Conservation (phyloP, 2,797 vertebrate species). For the Acipenser oxyrinchus region DNA sequence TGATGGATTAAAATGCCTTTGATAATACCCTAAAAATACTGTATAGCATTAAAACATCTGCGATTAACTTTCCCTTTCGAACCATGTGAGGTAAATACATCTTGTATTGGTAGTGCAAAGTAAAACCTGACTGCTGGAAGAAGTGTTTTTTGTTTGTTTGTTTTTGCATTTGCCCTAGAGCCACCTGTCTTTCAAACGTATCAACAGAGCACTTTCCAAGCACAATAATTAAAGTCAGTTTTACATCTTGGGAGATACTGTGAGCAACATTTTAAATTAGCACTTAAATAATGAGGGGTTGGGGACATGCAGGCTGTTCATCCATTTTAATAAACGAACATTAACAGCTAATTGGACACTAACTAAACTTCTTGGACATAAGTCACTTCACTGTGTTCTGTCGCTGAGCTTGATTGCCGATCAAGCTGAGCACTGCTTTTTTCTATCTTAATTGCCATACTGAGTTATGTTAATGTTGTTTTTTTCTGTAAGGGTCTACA, state of each 20-base stretch:
- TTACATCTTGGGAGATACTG: constrained; percentile 62
- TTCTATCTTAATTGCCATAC: constrained; percentile 62
- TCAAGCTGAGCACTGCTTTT: constrained; percentile 43
- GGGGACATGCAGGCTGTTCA: constrained; percentile 52
- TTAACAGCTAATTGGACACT: constrained; percentile 70
- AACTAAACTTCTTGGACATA: constrained; percentile 66
- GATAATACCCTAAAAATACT: too few species aligned
- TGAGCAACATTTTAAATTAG: constrained; percentile 66
- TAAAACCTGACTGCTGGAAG: too few species aligned
- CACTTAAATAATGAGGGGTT: constrained; percentile 69
- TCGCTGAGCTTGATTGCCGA: constrained; percentile 47
- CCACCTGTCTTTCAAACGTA: constrained; percentile 39
- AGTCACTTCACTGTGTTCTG: constrained; percentile 43
- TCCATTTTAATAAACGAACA: constrained; percentile 70
- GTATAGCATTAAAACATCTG: too few species aligned
- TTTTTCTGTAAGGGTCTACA: constrained; percentile 40
- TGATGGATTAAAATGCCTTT: too few species aligned
- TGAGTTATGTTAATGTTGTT: constrained; percentile 48
- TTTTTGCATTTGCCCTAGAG: constrained; percentile 17
- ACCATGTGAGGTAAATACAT: too few species aligned
- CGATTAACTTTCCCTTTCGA: too few species aligned
- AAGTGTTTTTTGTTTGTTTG: too few species aligned
- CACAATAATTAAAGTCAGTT: constrained; percentile 66
- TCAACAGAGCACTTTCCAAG: constrained; percentile 37
- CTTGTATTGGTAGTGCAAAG: too few species aligned